Percentiles rank a stretch among this genome's conserved stretches.
phyloP scores from a whole-genome alignment of 2,888 invertebrate species.

The Epistrophe grossulariae region DNA sequence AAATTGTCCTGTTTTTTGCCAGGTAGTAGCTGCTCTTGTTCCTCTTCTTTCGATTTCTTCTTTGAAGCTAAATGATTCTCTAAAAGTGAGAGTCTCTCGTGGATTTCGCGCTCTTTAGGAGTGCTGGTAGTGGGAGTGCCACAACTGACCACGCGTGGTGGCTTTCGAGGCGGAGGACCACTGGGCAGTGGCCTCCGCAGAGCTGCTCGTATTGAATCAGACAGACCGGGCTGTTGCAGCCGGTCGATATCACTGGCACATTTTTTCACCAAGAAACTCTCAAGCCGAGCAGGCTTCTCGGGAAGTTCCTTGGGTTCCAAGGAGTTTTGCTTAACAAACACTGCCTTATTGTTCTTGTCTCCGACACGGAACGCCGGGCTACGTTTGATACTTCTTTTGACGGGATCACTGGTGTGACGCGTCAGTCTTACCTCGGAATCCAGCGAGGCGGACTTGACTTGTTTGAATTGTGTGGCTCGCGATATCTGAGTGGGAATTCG shows the following conservation, averaged over 20 bases:
- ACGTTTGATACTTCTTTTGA: constrained; percentile 84
- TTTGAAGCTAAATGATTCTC: constrained; percentile 78
- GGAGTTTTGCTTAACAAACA: constrained; percentile 76
- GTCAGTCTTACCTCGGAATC: constrained; percentile 67
- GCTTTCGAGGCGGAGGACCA: constrained; percentile 91
- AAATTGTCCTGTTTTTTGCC: constrained; percentile 37
- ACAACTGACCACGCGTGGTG: constrained; percentile 85
- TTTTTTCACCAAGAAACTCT: constrained; percentile 78
- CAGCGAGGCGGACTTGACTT: constrained; percentile 64
- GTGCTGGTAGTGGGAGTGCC: constrained; percentile 31
- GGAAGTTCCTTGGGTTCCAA: constrained; percentile 70
- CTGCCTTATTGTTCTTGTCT: constrained; percentile 76
- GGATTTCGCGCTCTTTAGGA: constrained; percentile 75
- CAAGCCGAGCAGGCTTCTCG: constrained; percentile 63
- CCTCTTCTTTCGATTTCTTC: constrained; percentile 75
- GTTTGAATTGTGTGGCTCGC: constrained; percentile 64
- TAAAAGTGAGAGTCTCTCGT: constrained; percentile 74
- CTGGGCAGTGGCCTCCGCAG: constrained; percentile 88
- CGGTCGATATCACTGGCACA: constrained; percentile 79
- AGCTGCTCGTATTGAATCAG: constrained; percentile 88
- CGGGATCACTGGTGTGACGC: constrained; percentile 82
- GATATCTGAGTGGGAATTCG: constrained; percentile 62
- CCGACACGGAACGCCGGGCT: constrained; percentile 85
- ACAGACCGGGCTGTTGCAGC: constrained; percentile 78
- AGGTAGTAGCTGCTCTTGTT: constrained; percentile 58